Evolutionary conservation across 2,113 vertebrate genomes (phyloP).

Genomic region (Cariama cristata): DNA sequence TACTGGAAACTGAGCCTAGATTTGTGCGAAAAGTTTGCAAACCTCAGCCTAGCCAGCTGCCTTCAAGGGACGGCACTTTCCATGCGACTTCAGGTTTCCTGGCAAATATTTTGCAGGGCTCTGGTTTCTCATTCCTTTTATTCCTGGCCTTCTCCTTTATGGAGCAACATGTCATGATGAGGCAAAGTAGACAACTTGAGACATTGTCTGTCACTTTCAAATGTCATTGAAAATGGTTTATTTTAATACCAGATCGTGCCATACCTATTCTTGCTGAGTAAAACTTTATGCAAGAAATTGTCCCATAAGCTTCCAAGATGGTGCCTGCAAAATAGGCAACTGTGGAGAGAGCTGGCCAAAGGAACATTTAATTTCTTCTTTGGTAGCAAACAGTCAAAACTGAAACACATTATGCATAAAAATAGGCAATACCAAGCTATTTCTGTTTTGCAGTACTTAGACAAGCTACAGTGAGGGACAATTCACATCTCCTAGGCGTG

Average conservation of each 20-base stretch:
- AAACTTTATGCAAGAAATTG: neutral
- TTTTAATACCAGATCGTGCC: neutral
- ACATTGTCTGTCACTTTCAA: neutral
- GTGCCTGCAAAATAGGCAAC: neutral
- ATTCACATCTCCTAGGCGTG: neutral
- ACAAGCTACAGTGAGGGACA: conserved; percentile 31
- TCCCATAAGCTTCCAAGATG: neutral
- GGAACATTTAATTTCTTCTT: conserved; percentile 28
- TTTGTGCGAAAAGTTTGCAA: neutral
- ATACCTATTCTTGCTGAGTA: accelerated
- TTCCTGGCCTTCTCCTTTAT: neutral
- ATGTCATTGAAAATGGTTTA: neutral
- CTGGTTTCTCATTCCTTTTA: neutral
- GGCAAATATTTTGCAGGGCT: neutral
- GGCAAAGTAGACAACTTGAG: neutral
- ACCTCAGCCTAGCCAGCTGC: neutral
- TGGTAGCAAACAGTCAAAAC: conserved; percentile 35
- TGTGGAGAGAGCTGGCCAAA: neutral
- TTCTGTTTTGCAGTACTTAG: conserved; percentile 26
- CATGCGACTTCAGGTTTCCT: neutral
- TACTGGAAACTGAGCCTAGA: neutral
- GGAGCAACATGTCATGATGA: neutral
- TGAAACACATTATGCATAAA: neutral
- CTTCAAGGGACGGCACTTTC: neutral
- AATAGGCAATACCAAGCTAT: conserved; percentile 21